A percentile compares a stretch with the other conserved stretches of the same genome.
These are phyloP conservation scores for Horisme vitalbata DNA, from an alignment of 2,888 invertebrate genomes.

Conservation along the genomic window DNA sequence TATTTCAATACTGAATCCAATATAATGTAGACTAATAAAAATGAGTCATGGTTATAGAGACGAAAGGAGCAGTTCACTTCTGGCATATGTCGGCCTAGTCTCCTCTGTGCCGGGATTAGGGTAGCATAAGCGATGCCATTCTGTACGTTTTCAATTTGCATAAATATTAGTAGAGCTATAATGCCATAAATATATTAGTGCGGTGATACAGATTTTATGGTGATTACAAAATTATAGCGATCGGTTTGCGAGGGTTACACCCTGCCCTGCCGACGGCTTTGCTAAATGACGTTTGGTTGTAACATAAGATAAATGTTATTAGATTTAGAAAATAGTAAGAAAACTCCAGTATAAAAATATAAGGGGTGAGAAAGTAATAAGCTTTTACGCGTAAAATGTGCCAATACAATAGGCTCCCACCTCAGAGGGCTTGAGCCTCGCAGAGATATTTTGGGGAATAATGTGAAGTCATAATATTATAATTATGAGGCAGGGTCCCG, in stretches of 20 bases:
- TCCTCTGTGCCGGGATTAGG: slow-evolving; percentile 62
- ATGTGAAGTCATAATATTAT: slow-evolving; percentile 77
- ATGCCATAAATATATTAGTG: slow-evolving; percentile 82
- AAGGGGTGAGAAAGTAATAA: slow-evolving; percentile 42
- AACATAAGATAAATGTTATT: slow-evolving; percentile 37
- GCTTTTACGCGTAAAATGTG: slow-evolving; percentile 44
- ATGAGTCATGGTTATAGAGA: slow-evolving; percentile 26
- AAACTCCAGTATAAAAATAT: slow-evolving; percentile 28
- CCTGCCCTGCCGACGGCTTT: slow-evolving; percentile 37
- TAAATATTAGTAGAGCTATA: slow-evolving; percentile 79
- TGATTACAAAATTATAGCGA: slow-evolving; percentile 76
- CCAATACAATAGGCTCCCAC: slow-evolving; percentile 46
- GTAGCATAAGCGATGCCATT: slow-evolving; percentile 73
- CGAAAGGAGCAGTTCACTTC: slow-evolving; percentile 41
- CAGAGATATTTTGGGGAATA: slow-evolving; percentile 53
- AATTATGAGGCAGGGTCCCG: slow-evolving; percentile 61
- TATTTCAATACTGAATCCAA: slow-evolving; percentile 4
- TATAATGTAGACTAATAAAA: slow-evolving; percentile 20
- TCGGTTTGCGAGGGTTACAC: slow-evolving; percentile 55
- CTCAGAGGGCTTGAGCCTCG: slow-evolving; percentile 46
- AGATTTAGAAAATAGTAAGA: slow-evolving; percentile 36
- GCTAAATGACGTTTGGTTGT: slow-evolving; percentile 36
- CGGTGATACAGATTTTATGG: slow-evolving; percentile 81
- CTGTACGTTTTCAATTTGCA: slow-evolving; percentile 81
- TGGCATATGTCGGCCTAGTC: slow-evolving; percentile 64